Percentiles rank a stretch among this genome's conserved stretches.
Evolutionary conservation across 37 sponge, comb jelly and placozoan genomes (phyloP).

Genomic region (Agelas oroides): DNA sequence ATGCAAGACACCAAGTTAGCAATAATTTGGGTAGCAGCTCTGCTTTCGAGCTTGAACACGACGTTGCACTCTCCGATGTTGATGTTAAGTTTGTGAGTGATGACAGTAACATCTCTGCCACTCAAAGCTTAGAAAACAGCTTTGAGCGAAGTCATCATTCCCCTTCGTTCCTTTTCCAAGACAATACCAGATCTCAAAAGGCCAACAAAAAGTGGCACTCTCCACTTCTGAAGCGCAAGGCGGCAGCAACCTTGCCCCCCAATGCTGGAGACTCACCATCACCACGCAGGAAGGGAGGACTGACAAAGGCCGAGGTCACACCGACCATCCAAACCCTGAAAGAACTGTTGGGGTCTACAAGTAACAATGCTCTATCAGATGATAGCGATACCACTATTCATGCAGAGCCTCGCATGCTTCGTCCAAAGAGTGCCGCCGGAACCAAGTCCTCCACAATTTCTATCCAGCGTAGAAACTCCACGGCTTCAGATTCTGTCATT

Average conservation of each 20-base stretch:
- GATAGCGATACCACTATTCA: conserved; percentile 16
- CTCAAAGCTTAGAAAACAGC: background rate
- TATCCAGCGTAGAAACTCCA: background rate
- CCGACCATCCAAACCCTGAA: conserved; percentile 30
- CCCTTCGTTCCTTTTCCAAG: background rate
- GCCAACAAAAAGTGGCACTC: background rate
- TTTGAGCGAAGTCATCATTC: background rate
- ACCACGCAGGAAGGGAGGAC: conserved; percentile 3
- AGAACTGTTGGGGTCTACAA: background rate
- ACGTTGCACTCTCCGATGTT: conserved; percentile 59
- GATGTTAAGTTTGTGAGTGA: conserved; percentile 47
- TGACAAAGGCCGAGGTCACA: conserved; percentile 28
- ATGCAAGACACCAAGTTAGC: too few relatives aligned
- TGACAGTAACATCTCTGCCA: background rate
- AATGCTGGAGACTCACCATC: background rate
- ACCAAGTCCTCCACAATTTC: background rate
- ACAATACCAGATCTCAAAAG: background rate
- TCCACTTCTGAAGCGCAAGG: background rate
- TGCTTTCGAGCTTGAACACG: conserved; percentile 20
- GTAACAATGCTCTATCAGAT: background rate
- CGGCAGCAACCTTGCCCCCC: background rate
- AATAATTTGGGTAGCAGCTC: conserved; percentile 15
- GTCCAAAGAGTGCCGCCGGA: background rate
- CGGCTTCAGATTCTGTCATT: conserved; percentile 13
- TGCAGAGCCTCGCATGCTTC: background rate